Evolutionary conservation across 1,140 invertebrate species (phyloP).

Genomic region (Sesamia nonagrioides): DNA sequence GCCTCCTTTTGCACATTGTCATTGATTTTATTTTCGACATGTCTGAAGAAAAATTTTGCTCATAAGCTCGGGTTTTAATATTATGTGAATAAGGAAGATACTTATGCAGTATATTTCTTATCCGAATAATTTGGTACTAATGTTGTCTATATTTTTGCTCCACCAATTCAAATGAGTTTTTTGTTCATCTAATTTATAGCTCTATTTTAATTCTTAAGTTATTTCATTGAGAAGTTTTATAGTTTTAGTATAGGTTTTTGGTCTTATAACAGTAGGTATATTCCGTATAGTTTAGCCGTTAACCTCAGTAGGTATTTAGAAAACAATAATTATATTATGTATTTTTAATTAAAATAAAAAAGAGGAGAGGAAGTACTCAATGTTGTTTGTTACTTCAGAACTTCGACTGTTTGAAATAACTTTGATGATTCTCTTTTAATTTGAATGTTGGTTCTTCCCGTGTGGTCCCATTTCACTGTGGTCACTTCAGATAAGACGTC

Average conservation of each 20-base stretch:
- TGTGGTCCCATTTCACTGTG: too few species aligned
- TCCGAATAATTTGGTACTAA: slow-evolving; percentile 2
- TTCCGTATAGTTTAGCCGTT: not conserved
- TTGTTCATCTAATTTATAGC: slow-evolving; percentile 1
- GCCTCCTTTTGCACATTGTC: slow-evolving; percentile 44
- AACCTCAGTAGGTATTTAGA: too few species aligned
- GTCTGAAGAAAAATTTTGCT: slow-evolving; percentile 22
- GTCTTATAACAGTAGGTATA: not conserved
- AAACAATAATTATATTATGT: too few species aligned
- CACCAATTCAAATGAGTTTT: slow-evolving; percentile 17
- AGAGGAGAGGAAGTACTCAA: too few species aligned
- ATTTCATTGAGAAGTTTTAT: not conserved
- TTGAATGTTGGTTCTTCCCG: too few species aligned
- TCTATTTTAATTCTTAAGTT: slow-evolving; percentile 9
- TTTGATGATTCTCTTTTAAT: too few species aligned
- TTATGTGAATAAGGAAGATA: not conserved
- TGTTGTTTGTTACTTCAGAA: too few species aligned
- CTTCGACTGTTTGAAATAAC: too few species aligned
- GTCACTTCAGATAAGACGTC: too few species aligned
- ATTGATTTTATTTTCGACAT: slow-evolving; percentile 42
- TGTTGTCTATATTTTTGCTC: slow-evolving; percentile 6
- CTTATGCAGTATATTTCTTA: not conserved
- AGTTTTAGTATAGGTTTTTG: not conserved
- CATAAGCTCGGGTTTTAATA: not conserved
- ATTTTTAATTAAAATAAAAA: too few species aligned